A percentile compares a stretch with the other conserved stretches of the same genome.
phyloP scores from a whole-genome alignment of 2,888 invertebrate genomes.

The Dryobotodes eremita region DNA sequence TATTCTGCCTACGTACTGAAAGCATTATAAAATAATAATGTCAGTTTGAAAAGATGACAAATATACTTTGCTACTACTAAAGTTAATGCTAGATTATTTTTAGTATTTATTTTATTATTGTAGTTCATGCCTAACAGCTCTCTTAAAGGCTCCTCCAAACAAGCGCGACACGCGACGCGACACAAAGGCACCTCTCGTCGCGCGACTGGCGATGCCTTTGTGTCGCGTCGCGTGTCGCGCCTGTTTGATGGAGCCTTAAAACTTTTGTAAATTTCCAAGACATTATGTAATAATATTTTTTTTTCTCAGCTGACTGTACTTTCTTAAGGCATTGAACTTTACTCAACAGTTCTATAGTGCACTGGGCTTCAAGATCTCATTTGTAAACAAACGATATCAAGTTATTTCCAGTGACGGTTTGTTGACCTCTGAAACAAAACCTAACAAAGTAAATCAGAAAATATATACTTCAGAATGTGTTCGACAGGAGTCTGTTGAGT shows the following conservation, averaged over 20 bases:
- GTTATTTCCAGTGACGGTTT: constrained; percentile 5
- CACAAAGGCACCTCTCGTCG: too few relatives aligned
- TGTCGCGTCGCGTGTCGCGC: too few relatives aligned
- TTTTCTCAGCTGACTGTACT: not conserved
- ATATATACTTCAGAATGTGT: not conserved
- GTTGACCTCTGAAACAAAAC: not conserved
- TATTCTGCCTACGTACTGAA: not conserved
- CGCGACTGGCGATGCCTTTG: too few relatives aligned
- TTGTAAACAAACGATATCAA: constrained; percentile 23
- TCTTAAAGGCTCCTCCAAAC: too few relatives aligned
- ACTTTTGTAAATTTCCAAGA: not conserved
- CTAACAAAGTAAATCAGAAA: not conserved
- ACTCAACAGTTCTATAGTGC: constrained; percentile 8
- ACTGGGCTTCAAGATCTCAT: constrained; percentile 19
- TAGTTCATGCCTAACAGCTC: too few relatives aligned
- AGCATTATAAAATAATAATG: not conserved
- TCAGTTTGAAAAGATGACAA: not conserved
- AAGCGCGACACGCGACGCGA: too few relatives aligned
- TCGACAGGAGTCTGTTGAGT: not conserved
- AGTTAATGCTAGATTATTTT: not conserved
- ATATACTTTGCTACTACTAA: not conserved
- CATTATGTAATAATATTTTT: not conserved
- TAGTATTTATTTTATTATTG: not conserved
- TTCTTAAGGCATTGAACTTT: constrained; percentile 13
- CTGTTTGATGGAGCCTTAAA: not conserved